Conservation (phyloP, 2,797 vertebrate genomes). For the Amazona ochrocephala region DNA sequence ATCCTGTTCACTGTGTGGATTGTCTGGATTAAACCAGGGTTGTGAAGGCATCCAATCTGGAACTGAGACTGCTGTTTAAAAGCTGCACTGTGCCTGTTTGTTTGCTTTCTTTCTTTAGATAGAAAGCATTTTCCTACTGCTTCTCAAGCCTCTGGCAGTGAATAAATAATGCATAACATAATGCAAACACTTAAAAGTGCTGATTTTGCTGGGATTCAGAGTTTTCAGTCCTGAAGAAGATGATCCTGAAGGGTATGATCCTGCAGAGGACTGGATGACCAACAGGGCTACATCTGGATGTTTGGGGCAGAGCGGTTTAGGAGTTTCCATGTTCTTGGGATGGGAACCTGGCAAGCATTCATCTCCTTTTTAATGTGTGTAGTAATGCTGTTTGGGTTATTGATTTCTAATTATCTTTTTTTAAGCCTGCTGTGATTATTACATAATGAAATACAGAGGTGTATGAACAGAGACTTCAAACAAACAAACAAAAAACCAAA, state of each 20-base stretch:
- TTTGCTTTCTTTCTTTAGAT: background rate
- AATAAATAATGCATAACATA: background rate
- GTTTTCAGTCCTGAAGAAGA: background rate
- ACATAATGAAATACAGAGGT: background rate
- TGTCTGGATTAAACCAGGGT: background rate
- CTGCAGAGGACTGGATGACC: background rate
- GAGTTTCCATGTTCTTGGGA: background rate
- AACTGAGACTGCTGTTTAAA: background rate
- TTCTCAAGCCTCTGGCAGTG: background rate
- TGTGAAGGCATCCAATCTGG: background rate
- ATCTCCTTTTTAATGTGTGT: background rate
- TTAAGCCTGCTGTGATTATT: background rate
- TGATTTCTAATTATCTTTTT: background rate
- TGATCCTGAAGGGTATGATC: background rate
- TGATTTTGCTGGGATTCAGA: background rate
- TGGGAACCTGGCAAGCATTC: accelerated
- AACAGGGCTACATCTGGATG: background rate
- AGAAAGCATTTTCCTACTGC: background rate
- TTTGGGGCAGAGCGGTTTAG: background rate
- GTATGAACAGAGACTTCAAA: background rate
- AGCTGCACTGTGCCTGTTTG: background rate
- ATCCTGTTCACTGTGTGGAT: background rate
- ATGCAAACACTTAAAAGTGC: background rate
- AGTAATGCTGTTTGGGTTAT: background rate
- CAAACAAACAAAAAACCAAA: background rate